Evolutionary conservation across 2,113 vertebrate genomes (phyloP).

Genomic region (Nothoprocta pentlandii): DNA sequence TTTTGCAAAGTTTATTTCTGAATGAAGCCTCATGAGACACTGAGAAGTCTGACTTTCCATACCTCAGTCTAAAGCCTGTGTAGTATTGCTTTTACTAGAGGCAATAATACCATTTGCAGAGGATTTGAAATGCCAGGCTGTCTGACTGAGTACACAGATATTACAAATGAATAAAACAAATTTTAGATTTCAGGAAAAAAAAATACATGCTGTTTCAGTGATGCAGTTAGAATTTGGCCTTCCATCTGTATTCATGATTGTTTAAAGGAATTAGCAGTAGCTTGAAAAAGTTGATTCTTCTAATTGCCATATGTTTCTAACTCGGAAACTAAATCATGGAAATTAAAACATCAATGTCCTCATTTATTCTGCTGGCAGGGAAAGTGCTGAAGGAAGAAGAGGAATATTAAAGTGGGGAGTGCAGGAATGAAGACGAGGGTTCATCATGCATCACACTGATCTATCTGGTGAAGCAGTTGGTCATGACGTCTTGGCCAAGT

Average conservation of each 20-base stretch:
- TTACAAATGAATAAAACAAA: background rate
- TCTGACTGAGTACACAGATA: background rate
- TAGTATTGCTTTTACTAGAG: slow-evolving; percentile 16
- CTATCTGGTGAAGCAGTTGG: background rate
- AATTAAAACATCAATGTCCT: background rate
- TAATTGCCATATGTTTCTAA: accelerated
- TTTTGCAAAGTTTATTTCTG: slow-evolving; percentile 17
- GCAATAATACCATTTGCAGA: slow-evolving; percentile 1
- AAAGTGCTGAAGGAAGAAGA: background rate
- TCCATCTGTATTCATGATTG: background rate
- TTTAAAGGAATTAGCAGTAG: background rate
- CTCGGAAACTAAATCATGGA: background rate
- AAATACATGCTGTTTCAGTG: background rate
- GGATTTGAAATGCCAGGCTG: slow-evolving; percentile 1
- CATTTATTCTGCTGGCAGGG: background rate
- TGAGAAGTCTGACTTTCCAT: background rate
- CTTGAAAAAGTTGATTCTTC: background rate
- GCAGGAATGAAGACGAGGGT: background rate
- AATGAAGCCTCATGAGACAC: background rate
- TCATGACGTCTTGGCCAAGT: accelerated
- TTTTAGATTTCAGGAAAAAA: slow-evolving; percentile 1
- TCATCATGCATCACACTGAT: background rate
- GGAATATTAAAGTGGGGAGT: background rate
- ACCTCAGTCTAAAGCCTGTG: background rate
- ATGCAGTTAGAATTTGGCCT: background rate